Base-by-base conservation (phyloP, 2,888 invertebrate genomes). In the Aspidiotus destructor region DNA sequence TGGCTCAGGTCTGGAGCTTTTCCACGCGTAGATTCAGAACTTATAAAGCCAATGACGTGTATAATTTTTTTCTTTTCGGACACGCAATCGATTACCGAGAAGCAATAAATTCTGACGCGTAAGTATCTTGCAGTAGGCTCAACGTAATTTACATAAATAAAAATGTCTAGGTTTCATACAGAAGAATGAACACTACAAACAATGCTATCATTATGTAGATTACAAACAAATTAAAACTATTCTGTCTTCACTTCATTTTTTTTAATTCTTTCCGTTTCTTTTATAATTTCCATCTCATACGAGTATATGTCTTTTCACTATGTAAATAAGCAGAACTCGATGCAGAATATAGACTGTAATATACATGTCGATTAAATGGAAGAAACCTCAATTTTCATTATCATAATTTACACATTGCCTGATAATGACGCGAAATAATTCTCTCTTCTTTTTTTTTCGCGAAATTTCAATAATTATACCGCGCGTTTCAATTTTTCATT, bases 171-270 rank as follows among this genome's bases (percentile, higher is more conserved):
- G n/a, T n/a, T 48, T 48, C 6, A 13, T 48, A 48, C 3, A 11
- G 48, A 3, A 5, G 28, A 28, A 11, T 48, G 48, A 11, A 48
- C 48, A 48, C n/a, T 48, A 3, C 11, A 11, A 48, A 48, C 48
- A 48, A 48, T 48, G 48, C 48, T n/a, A n/a, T 48, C 48, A n/a
- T 48, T 48, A 48, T 48, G 48, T n/a, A 48, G 11, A 13, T 48
- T 48, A 48, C 48, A 48, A 48, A 48, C 48, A n/a, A 48, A 48
- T 48, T 48, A 48, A 48, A 48, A 48, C 10, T 48, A 48, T 13
- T 48, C 28, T 28, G 28, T 28, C 28, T 28, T 28, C 28, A 28
- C 28, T 28, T 28, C 28, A 28, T 28, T 28, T 28, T n/a, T 28
- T 28, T 28, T 28, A 28, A 28, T 28, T 28, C 28, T 28, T 28